Evolutionary conservation across 1,140 invertebrate species (phyloP).

Genomic region (Tetranychus cinnabarinus): DNA sequence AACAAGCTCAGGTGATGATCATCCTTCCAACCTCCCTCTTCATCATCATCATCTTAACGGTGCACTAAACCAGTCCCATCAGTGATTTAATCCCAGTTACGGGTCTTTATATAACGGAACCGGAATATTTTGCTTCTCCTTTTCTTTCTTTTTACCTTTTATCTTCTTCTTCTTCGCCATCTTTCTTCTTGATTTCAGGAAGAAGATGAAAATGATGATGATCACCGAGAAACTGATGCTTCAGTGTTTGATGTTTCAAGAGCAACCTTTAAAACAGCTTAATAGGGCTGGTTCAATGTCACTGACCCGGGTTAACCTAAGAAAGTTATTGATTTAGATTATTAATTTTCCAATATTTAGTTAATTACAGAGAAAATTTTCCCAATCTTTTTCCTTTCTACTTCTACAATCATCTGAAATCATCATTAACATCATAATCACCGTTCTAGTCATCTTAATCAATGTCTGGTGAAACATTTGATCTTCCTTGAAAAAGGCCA

Average conservation of each 20-base stretch:
- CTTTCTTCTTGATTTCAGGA: neutral
- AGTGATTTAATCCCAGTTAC: neutral
- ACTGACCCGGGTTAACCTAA: neutral
- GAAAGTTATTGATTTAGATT: neutral
- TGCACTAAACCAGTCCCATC: neutral
- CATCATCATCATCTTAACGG: neutral
- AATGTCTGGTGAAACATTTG: no score
- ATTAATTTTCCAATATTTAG: no score
- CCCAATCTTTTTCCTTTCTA: no score
- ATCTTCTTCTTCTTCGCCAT: neutral
- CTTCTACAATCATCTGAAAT: no score
- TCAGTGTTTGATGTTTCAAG: neutral
- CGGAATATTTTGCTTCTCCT: neutral
- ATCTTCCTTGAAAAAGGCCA: no score
- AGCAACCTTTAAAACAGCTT: neutral
- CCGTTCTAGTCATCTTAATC: no score
- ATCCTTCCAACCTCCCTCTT: neutral
- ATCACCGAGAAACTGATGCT: neutral
- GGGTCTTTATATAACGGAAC: neutral
- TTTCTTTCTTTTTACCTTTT: neutral
- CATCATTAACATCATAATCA: no score
- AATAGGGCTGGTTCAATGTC: neutral
- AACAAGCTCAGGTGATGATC: no score
- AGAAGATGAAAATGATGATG: neutral
- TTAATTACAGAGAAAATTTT: no score